Percentiles rank a stretch among this genome's conserved stretches.
Conservation (phyloP, 2,113 vertebrate genomes). For the Mesoclemmys tuberculata region DNA sequence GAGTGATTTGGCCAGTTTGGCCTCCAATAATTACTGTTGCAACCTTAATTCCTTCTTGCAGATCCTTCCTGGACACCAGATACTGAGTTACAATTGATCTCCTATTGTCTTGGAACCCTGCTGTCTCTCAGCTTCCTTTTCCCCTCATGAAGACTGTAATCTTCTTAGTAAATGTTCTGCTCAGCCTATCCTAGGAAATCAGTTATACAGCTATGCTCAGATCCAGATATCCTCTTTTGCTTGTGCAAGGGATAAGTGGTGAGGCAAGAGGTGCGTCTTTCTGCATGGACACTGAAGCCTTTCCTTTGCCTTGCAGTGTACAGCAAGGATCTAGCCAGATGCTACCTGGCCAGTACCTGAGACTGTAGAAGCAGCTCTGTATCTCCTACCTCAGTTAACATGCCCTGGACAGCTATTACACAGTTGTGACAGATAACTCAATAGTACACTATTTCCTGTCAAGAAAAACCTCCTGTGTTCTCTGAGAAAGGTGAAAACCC, state of each 20-base stretch:
- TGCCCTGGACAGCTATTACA: not conserved
- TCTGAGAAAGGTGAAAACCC: not conserved
- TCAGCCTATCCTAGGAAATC: not conserved
- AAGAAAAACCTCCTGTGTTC: not conserved
- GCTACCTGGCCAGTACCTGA: not conserved
- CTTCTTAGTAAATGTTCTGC: not conserved
- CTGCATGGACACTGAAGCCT: not conserved
- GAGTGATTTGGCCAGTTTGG: not conserved
- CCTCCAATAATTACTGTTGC: not conserved
- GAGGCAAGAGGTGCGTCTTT: not conserved
- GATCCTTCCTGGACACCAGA: not conserved
- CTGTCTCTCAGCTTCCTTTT: not conserved
- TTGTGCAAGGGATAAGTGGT: fast-evolving
- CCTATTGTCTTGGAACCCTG: not conserved
- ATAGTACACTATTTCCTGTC: fast-evolving
- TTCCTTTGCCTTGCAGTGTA: no score
- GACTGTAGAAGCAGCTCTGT: not conserved
- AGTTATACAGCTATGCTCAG: not conserved
- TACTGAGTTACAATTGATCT: not conserved
- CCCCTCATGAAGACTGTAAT: not conserved
- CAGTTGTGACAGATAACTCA: not conserved
- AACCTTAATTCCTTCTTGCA: not conserved
- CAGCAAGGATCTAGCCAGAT: not conserved
- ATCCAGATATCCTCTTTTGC: not conserved
- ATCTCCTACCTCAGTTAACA: not conserved